Evolutionary conservation across 2,888 invertebrate genomes (phyloP), one percentile per base, ranked within the genome.

Genomic region (Spodoptera picta): DNA sequence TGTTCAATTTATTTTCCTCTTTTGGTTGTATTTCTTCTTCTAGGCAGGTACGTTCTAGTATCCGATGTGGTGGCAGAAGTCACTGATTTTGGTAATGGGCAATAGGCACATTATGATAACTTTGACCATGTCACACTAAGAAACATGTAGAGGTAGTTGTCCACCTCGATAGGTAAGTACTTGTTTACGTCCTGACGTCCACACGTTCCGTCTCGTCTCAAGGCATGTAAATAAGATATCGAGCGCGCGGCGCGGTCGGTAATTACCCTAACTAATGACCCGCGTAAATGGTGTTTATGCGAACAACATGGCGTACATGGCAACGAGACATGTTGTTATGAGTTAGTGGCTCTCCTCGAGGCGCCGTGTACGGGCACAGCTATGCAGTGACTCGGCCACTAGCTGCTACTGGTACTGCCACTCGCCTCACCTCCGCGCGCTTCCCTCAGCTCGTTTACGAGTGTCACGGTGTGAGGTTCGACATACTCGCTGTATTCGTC

Each of bases 221-320:
- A 44, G 57, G 55, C 78, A 83, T 82, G 79, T 78, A 80, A 83
- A 81, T 80, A 79, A 85, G 83, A 83, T 79, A 81, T 82, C 83
- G 62, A 63, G 69, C 65, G 57, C 46, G 52, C 46, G 53, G 55
- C 51, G 63, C 60, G 74, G 52, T 27, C 72, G 42, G 79, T 75
- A 73, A 83, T 84, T 82, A 82, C 75, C 80, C 72, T 83, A 79
- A 77, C 81, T 81, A 84, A 83, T 83, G 84, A 65, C 59, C 43
- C 62, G 52, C 85, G 60, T 82, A 81, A 82, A 84, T 65, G 84
- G 86, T 63, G 79, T 77, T 82, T 72, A 76, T 75, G 75, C 59
- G 65, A 61, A 50, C 83, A 60, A 65, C 70, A 55, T 72, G 44
- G 68, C 74, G 61, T 69, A 80, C 68, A 81, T 73, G 81, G 80